Evolutionary conservation across 2,888 invertebrate species (phyloP), one percentile per base, ranked within the genome.

Genomic region (Nomada lathburiana): DNA sequence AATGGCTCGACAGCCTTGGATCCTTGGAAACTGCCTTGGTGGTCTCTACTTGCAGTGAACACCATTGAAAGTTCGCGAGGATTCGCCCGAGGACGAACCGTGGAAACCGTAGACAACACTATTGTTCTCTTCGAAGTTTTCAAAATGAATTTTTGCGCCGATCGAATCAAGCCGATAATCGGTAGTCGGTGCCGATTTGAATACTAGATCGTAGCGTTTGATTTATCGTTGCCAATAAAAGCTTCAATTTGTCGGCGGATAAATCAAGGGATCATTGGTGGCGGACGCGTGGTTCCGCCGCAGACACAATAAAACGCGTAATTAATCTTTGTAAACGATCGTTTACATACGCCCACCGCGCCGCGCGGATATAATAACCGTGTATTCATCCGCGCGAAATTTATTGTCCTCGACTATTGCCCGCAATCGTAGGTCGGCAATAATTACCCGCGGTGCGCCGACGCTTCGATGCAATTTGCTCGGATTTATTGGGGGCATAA

Each of bases 261-360:
- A 74, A 82, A 83, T 82, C 74, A 74, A 62, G 47, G 63, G 65
- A 74, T 77, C 70, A 69, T 74, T 75, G 55, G 13, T n/a, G 62
- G 76, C 65, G 63, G 59, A 74, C 44, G 29, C 44, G 29, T 71
- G 67, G 73, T 62, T 62, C 52, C 65, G 81, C 23, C 36, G 29
- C 50, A 57, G 36, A 60, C 65, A 72, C 65, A 57, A 70, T 68
- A 64, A 78, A 82, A 72, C 74, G 71, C 60, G 68, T 62, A 73
- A 83, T 83, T 83, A 83, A 83, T 83, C 83, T 83, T 69, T 62
- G 83, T 84, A 83, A 84, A 78, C 72, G 86, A 82, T 84, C 77
- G 80, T 87, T 86, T 84, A 78, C 80, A 80, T 75, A 80, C 75
- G 77, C 72, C 82, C 77, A 80, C 74, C 50, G 42, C 36, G 59